Evolutionary conservation across 2,797 vertebrate genomes (phyloP).

Genomic region (Chlorospingus flavigularis): DNA sequence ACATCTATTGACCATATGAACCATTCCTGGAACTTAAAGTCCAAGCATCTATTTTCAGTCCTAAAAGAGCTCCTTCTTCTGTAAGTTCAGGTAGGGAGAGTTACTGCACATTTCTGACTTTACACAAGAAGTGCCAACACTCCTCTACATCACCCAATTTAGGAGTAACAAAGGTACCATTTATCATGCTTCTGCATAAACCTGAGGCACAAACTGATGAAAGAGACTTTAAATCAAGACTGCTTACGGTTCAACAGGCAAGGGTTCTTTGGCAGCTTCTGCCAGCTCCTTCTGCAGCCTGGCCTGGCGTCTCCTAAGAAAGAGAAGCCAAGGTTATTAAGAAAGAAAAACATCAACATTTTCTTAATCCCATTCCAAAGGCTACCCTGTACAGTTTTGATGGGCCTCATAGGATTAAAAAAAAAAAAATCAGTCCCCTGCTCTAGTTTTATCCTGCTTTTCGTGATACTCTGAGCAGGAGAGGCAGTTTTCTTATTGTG

Average conservation of each 20-base stretch:
- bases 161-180: neutral
- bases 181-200: neutral
- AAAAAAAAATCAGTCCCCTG: neutral
- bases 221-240: neutral
- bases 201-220: neutral
- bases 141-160: neutral
- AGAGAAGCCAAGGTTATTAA: neutral
- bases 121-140: neutral
- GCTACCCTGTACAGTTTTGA: neutral
- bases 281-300: constrained; percentile 95
- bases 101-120: neutral
- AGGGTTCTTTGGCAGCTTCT: constrained; percentile 93
- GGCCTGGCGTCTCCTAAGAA: constrained; percentile 87
- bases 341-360: neutral
- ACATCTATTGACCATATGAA: neutral
- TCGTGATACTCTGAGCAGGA: neutral
- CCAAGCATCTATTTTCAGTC: neutral
- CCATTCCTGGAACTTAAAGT: neutral
- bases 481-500: neutral
- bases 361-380: neutral
- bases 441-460: neutral
- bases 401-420: neutral
- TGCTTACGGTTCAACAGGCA: constrained; percentile 92
- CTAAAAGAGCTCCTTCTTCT: neutral
- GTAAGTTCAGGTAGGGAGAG: neutral